phyloP scores from a whole-genome alignment of 2,113 vertebrate species.

The Notothenia rossii region DNA sequence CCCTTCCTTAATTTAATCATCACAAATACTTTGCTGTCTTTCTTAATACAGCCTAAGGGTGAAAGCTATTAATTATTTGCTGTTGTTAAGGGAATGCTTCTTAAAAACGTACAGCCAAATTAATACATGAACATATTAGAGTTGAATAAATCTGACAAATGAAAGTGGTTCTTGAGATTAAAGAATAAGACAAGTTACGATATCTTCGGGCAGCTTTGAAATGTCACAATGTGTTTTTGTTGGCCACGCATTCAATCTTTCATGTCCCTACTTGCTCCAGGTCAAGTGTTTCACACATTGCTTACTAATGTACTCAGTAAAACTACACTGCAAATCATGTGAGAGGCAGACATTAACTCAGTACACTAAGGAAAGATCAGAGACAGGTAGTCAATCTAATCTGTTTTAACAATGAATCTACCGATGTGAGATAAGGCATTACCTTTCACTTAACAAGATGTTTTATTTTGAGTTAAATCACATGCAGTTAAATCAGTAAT shows the following conservation, averaged over 20 bases:
- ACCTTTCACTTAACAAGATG: not conserved
- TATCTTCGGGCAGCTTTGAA: not conserved
- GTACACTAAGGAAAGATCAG: not conserved
- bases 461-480: constrained; percentile 14
- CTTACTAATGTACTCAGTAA: not conserved
- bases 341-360: not conserved
- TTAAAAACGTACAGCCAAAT: not conserved
- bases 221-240: not conserved
- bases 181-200: no score
- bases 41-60: no score
- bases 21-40: no score
- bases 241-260: not conserved
- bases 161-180: no score
- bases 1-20: no score
- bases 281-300: constrained; percentile 1
- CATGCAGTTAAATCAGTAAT: constrained; percentile 13
- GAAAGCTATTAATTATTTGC: no score
- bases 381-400: not conserved
- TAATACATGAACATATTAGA: not conserved
- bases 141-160: not conserved
- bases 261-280: not conserved
- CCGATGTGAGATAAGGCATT: constrained; percentile 1
- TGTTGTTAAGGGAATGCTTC: no score
- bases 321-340: constrained; percentile 8
- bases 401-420: not conserved